These are phyloP conservation scores for Lumbricus terrestris DNA, from an alignment of 2,888 invertebrate species.

Conservation along the genomic window DNA sequence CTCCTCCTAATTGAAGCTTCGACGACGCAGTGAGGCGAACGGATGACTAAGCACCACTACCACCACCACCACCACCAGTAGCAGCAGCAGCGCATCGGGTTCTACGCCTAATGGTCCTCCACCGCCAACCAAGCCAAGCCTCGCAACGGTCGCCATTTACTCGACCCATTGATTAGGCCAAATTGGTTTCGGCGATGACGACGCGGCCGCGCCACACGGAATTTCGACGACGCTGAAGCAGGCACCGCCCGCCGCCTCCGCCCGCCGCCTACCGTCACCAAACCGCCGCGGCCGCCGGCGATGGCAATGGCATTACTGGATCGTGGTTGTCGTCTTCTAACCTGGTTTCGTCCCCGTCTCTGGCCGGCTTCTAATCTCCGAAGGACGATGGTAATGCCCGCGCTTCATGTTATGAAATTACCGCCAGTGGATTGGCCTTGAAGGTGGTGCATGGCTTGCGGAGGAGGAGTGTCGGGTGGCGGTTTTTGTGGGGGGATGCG, in stretches of 20 bases:
- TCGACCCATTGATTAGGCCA: background rate
- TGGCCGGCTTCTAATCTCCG: background rate
- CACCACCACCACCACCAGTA: no score
- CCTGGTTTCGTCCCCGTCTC: background rate
- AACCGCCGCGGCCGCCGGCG: no score
- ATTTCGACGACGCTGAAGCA: background rate
- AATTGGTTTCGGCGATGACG: background rate
- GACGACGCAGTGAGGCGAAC: background rate
- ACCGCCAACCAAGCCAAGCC: background rate
- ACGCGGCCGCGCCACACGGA: background rate
- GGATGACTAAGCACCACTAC: background rate
- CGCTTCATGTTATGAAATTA: background rate
- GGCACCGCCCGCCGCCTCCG: no score
- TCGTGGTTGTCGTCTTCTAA: background rate
- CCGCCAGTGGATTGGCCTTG: background rate
- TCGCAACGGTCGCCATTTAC: background rate
- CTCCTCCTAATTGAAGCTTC: background rate
- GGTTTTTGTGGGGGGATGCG: background rate
- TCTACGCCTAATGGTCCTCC: background rate
- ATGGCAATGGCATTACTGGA: background rate
- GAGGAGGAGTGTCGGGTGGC: background rate
- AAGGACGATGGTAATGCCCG: background rate
- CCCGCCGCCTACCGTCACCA: no score
- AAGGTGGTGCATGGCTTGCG: background rate
- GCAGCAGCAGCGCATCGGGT: background rate